phyloP scores from a whole-genome alignment of 92 coral and sea anemone species.

The Porites divaricata region DNA sequence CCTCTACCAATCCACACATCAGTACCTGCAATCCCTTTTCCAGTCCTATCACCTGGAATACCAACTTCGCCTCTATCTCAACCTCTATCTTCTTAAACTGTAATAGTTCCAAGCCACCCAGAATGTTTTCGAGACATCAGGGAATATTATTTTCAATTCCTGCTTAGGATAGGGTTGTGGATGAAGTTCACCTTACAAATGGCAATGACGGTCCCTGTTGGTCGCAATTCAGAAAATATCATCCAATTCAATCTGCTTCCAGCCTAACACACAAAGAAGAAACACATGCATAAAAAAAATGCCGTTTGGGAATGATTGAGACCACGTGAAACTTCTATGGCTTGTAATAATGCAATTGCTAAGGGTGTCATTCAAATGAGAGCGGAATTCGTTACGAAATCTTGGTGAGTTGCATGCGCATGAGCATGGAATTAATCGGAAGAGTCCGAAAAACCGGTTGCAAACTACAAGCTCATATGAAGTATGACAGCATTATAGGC shows the following conservation, averaged over 20 bases:
- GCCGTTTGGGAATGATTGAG: constrained; percentile 59
- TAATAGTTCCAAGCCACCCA: not conserved
- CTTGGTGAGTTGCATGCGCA: constrained; percentile 16
- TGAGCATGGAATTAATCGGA: not conserved
- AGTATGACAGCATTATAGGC: too few relatives aligned
- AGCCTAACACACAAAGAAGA: not conserved
- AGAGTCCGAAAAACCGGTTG: not conserved
- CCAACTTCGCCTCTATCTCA: not conserved
- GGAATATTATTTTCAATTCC: not conserved
- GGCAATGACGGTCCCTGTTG: not conserved
- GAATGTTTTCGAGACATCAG: not conserved
- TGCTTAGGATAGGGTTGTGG: not conserved
- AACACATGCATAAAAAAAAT: constrained; percentile 11
- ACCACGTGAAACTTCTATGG: constrained; percentile 68
- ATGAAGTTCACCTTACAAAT: not conserved
- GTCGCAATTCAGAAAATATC: constrained; percentile 53
- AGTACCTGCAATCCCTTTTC: not conserved
- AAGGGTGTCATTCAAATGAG: constrained; percentile 29
- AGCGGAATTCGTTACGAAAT: constrained; percentile 28
- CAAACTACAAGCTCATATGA: not conserved
- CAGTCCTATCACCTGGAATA: not conserved
- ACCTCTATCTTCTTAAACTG: not conserved
- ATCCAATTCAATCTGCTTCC: not conserved
- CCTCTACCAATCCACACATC: not conserved
- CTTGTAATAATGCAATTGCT: constrained; percentile 50